These are phyloP conservation scores for Bergia puertoricense DNA, from an alignment of 92 coral and sea anemone species.

Conservation along the genomic window DNA sequence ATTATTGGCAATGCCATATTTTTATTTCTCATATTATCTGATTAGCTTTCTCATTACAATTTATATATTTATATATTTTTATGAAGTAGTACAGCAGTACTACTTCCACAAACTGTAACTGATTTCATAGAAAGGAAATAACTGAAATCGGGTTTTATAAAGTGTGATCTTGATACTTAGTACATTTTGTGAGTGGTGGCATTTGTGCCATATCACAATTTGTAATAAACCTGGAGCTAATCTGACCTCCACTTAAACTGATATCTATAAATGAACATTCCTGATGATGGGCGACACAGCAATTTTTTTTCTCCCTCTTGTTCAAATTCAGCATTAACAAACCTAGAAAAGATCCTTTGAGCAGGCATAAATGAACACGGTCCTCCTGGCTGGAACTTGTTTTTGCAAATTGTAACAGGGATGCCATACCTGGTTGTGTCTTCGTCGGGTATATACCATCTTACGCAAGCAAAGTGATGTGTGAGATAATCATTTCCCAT, in stretches of 20 bases:
- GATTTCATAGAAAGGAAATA: no score
- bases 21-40: neutral
- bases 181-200: neutral
- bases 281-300: conserved; percentile 47
- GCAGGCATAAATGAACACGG: conserved; percentile 62
- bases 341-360: conserved; percentile 68
- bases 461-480: conserved; percentile 56
- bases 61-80: no score
- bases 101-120: no score
- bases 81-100: no score
- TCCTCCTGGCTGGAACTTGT: conserved; percentile 48
- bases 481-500: conserved; percentile 38
- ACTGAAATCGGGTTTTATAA: no score
- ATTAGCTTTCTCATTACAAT: neutral
- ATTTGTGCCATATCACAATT: neutral
- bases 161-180: neutral
- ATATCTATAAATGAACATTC: conserved; percentile 21
- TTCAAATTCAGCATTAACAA: conserved; percentile 57
- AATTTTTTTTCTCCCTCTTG: conserved; percentile 30
- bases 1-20: neutral
- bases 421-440: conserved; percentile 49
- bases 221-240: conserved; percentile 16
- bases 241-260: conserved; percentile 24
- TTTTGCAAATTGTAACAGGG: conserved; percentile 56
- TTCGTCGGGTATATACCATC: conserved; percentile 55